Evolutionary conservation across 2,797 vertebrate genomes (phyloP).

Genomic region (Falco rusticolus): DNA sequence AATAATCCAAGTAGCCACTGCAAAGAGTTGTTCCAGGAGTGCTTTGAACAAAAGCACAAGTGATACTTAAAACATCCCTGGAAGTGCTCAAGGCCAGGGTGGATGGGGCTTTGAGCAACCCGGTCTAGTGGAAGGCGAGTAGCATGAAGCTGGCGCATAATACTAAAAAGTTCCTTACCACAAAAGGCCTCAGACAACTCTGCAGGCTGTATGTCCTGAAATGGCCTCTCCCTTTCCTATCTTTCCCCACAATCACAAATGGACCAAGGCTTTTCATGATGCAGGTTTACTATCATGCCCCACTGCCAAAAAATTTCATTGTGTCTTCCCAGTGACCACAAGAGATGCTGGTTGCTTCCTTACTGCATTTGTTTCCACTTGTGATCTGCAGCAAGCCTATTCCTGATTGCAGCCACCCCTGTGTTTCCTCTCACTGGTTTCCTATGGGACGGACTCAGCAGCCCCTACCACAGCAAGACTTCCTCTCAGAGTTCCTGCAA

Average conservation of each 20-base stretch:
- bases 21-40: not conserved
- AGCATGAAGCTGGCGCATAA: not conserved
- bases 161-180: not conserved
- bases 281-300: not conserved
- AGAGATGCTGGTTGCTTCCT: not conserved
- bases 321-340: not conserved
- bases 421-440: constrained; percentile 33
- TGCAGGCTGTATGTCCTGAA: not conserved
- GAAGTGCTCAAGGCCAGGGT: no score
- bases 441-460: constrained; percentile 3
- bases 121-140: no score
- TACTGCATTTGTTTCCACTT: not conserved
- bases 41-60: not conserved
- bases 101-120: no score
- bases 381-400: not conserved
- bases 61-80: not conserved
- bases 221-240: not conserved
- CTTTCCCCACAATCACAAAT: not conserved
- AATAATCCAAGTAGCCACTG: not conserved
- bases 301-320: not conserved
- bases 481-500: constrained; percentile 44
- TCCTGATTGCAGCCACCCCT: not conserved
- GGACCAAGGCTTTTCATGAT: not conserved
- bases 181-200: not conserved
- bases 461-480: not conserved